These are phyloP conservation scores for Calypte anna DNA, from an alignment of 2,113 vertebrate species.

Conservation along the genomic window DNA sequence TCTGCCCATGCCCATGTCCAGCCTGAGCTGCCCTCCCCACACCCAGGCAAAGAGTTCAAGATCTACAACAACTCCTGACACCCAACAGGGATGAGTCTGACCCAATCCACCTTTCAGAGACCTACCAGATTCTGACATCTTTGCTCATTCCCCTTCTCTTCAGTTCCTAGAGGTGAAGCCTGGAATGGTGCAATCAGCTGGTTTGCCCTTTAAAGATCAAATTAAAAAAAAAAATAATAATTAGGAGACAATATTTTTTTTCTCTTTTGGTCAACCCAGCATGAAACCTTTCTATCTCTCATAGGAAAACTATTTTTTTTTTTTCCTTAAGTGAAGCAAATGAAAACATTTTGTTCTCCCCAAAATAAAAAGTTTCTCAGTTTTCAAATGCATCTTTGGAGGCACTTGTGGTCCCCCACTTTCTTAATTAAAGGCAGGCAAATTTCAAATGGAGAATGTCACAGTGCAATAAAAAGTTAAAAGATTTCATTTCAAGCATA, in stretches of 20 bases:
- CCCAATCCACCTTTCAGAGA: neutral
- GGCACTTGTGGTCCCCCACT: neutral
- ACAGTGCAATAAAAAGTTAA: constrained; percentile 2
- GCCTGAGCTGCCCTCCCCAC: neutral
- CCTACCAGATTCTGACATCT: neutral
- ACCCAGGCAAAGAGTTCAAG: neutral
- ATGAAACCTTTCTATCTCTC: neutral
- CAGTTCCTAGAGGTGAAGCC: neutral
- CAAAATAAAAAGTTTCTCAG: neutral
- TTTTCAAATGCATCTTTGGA: neutral
- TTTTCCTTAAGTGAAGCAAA: neutral
- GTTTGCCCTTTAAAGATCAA: neutral
- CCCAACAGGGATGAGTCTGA: neutral
- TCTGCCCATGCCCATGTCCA: rapidly evolving
- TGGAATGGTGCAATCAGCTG: neutral
- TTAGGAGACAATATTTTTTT: neutral
- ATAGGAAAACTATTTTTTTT: neutral
- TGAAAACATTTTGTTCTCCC: constrained; percentile 24
- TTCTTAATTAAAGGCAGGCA: constrained; percentile 54
- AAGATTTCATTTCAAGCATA: neutral
- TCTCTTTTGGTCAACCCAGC: neutral
- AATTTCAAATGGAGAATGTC: constrained; percentile 12
- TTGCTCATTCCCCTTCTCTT: neutral
- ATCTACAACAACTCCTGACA: neutral
- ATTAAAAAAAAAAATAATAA: neutral